Percentiles rank a stretch among this genome's conserved stretches.
Evolutionary conservation across 2,113 vertebrate genomes (phyloP).

Genomic region (Lophochroa leadbeateri): DNA sequence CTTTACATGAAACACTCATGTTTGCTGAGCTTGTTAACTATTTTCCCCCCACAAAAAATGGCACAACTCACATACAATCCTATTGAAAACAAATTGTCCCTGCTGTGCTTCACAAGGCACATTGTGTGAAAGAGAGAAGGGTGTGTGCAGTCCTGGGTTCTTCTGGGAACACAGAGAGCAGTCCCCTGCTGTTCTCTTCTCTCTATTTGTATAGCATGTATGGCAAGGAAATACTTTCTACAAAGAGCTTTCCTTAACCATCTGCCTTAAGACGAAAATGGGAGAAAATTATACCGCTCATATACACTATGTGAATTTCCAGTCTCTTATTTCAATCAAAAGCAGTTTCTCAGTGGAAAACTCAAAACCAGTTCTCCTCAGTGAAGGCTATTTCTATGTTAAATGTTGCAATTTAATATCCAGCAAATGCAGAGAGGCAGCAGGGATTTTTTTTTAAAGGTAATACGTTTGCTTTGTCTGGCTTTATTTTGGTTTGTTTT

Average conservation of each 20-base stretch:
- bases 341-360: background rate
- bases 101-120: background rate
- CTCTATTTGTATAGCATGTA: background rate
- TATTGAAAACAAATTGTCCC: background rate
- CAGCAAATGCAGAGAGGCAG: background rate
- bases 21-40: background rate
- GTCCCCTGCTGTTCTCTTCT: background rate
- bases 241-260: background rate
- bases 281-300: background rate
- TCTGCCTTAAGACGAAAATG: background rate
- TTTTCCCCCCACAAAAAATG: background rate
- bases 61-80: background rate
- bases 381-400: background rate
- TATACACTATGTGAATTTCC: background rate
- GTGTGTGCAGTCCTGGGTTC: background rate
- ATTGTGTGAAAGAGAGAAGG: background rate
- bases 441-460: background rate
- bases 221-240: background rate
- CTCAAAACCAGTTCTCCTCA: background rate
- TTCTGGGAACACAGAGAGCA: background rate
- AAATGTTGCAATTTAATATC: background rate
- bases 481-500: constrained; percentile 6
- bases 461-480: background rate
- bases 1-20: background rate
- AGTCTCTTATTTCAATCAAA: constrained; percentile 31